Evolutionary conservation across 2,888 invertebrate species (phyloP).

Genomic region (Plutella xylostella): DNA sequence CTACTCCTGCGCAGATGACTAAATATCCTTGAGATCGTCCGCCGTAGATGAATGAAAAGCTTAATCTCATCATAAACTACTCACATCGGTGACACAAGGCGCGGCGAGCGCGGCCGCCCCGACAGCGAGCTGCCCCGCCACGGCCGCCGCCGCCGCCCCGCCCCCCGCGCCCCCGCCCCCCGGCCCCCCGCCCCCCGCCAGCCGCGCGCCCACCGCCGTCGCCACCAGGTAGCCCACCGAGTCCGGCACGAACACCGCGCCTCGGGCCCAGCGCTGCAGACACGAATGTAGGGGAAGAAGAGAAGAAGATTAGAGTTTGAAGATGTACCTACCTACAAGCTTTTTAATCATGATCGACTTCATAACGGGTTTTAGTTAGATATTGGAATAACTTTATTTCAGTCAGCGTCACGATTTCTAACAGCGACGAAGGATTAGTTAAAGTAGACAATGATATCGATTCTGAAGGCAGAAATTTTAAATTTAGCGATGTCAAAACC

Average conservation of each 20-base stretch:
- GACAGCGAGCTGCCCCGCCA: constrained; percentile 29
- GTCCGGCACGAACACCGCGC: constrained; percentile 54
- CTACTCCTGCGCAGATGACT: too few species aligned
- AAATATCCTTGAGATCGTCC: too few species aligned
- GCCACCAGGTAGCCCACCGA: constrained; percentile 46
- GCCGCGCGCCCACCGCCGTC: constrained; percentile 18
- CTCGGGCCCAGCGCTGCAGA: constrained; percentile 42
- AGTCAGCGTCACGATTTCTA: too few species aligned
- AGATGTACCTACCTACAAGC: too few species aligned
- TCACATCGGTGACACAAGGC: constrained; percentile 34
- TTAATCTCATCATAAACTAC: constrained; percentile 1
- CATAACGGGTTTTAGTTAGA: too few species aligned
- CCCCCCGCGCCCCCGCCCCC: constrained; percentile 42
- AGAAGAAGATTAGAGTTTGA: not conserved
- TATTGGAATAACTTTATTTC: too few species aligned
- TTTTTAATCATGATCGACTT: too few species aligned
- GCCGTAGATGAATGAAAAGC: not conserved
- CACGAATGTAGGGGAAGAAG: not conserved
- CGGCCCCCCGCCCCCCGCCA: constrained; percentile 28
- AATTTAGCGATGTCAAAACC: too few species aligned
- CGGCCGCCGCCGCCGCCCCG: constrained; percentile 50
- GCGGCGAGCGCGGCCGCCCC: constrained; percentile 39
- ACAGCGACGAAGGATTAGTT: too few species aligned
- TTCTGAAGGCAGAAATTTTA: too few species aligned
- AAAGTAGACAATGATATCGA: too few species aligned